Evolutionary conservation across 2,888 invertebrate genomes (phyloP), one percentile per base, ranked within the genome.

Genomic region (Reticulitermes lucifugus): DNA sequence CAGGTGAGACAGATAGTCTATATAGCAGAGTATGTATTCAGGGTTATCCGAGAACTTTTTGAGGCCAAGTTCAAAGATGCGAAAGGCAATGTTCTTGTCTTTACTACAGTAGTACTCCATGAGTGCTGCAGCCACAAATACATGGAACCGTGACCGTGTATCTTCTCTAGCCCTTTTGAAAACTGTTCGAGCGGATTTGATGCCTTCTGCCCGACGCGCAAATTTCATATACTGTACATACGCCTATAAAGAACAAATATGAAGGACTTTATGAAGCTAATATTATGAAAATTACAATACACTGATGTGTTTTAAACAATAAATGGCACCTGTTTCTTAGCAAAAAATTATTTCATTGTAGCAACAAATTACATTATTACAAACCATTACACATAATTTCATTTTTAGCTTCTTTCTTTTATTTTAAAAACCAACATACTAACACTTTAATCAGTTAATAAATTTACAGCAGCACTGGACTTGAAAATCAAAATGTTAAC

Each of bases 91-190:
- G 90, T 97, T 98, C 91, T 98, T 97, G 91, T 99, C 98, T 91
- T 99, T 99, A 70, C 97, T 98, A 90, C 99, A 99, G 90, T 99
- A 99, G 91, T 99, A 99, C 91, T 99, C 99, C 99, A 99, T 99
- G 0, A 99, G 92, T 0, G 99, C 99, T 0, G 99, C 98, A 0
- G 98, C 96, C 0, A 99, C 98, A 91, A 97, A 99, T 75, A 99
- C 96, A 91, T 99, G 98, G 91, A 97, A 98, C 2, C 95, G 95
- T 0, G 96, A 95, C 29, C 93, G 89, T 6, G 93, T 91, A 90
- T 99, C 99, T 90, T 99, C 99, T 41, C 99, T 92, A 0, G 99
- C 99, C 88, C 96, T 93, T 90, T 99, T 99, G 90, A 99, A 99
- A 22, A 99, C 96, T 0, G 95, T 94, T 88, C 99, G 92, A 0